phyloP scores from a whole-genome alignment of 2,888 invertebrate genomes.

The Eretmocerus hayati region DNA sequence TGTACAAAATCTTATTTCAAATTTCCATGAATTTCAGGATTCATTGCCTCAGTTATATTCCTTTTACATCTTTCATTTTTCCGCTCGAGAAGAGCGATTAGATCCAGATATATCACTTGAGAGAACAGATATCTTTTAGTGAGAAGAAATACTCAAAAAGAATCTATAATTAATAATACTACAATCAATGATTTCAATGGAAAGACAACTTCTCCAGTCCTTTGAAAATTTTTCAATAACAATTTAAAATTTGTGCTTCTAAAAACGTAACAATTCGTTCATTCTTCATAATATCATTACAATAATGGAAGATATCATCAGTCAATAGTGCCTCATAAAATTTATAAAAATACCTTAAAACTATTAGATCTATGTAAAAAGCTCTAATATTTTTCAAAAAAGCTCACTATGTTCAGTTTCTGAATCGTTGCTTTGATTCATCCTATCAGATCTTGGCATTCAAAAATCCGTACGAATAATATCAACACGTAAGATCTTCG shows the following conservation, averaged over 20 bases:
- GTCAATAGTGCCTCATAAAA: constrained; percentile 18
- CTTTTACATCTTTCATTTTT: too few species aligned
- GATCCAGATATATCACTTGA: too few species aligned
- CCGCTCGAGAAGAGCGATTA: too few species aligned
- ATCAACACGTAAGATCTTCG: background rate
- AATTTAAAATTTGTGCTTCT: constrained; percentile 17
- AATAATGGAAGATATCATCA: constrained; percentile 19
- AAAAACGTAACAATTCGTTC: constrained; percentile 19
- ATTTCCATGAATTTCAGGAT: constrained; percentile 7
- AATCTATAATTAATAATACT: constrained; percentile 23
- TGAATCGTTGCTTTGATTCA: too few species aligned
- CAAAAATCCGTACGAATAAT: background rate
- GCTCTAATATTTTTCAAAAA: constrained; percentile 9
- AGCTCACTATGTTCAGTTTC: too few species aligned
- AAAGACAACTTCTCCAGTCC: constrained; percentile 7
- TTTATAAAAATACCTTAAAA: constrained; percentile 10
- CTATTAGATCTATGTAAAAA: constrained; percentile 6
- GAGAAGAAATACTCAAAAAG: too few species aligned
- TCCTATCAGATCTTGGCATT: background rate
- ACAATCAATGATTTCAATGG: constrained; percentile 9
- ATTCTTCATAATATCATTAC: constrained; percentile 16
- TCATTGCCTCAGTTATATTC: too few species aligned
- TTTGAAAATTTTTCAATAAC: constrained; percentile 12
- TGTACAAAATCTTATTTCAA: constrained; percentile 9
- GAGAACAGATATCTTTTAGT: too few species aligned